Base-by-base conservation (phyloP, 2,888 invertebrate genomes). In the Iphiclides podalirius region DNA sequence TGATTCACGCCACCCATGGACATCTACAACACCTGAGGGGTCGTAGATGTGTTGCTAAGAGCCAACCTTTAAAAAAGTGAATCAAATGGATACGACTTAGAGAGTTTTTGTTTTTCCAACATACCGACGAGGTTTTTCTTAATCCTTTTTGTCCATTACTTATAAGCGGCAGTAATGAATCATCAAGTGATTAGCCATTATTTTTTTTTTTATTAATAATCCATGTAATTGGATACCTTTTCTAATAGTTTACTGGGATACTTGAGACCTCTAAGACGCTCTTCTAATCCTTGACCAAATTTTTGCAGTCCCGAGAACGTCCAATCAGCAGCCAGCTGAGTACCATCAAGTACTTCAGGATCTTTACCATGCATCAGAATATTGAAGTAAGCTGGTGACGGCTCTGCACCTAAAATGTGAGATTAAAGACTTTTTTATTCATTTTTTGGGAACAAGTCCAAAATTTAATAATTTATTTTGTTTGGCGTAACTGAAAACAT, bases 321-420 rank as follows among this genome's bases (percentile, higher is more conserved):
- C 92, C 96, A 96, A 72, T 98, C 97, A 14, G 97, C 96, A n/a
- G 97, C 96, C 59, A 98, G 84, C 79, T 98, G 97, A 12, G 97
- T 96, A 14, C 98, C 98, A 70, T 97, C 97, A 44, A 97, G 82
- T 42, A 96, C 92, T 84, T 96, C 94, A 20, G 95, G 94, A 63
- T 94, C 93, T 59, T 96, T 93, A 45, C 97, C 97, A 78, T 96
- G 91, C 93, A 95, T 96, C 60, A 98, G 84, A 56, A 98, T 95
- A 72, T 96, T 96, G 84, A 97, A 97, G 77, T 96, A 96, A 28
- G 96, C 96, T 44, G 96, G 96, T 33, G 96, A 96, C 53, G 97
- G 97, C 79, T 98, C 97, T 53, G 97, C 97, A 66, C 97, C 97
- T 96, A n/a, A 12, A 52, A 57, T 12, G 35, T n/a, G 8, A 14